Evolutionary conservation across 2,888 invertebrate genomes (phyloP), one percentile per base, ranked within the genome.

Genomic region (Alsophila aescularia): DNA sequence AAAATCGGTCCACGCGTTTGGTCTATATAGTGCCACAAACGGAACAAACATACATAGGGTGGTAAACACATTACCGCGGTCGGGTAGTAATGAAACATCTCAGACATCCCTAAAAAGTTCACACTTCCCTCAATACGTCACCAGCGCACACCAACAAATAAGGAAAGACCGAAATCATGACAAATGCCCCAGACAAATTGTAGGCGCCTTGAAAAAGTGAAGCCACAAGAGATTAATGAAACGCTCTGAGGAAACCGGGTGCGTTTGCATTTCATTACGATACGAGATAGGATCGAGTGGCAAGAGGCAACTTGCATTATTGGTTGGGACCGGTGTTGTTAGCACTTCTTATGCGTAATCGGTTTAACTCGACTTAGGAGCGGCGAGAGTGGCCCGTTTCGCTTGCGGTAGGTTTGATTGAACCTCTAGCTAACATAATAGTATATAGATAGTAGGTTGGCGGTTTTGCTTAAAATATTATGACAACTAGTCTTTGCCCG

Each of bases 201-300:
- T 77, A 52, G 67, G 74, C 75, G 76, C 79, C 77, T 71, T 77
- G 83, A 84, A 85, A 83, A 86, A 85, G 83, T 75, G 79, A 79
- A 81, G 75, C 79, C 73, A 71, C 75, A 70, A 72, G 80, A 85
- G 85, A 87, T 83, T 83, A 86, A 87, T 84, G 84, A 75, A 76
- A 71, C 66, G 70, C 77, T 72, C 72, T 79, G 71, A 79, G 75
- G 78, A 78, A 75, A 69, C 71, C 66, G 70, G 66, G 70, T 77
- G 71, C 79, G 83, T 84, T 85, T 85, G 80, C 85, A 82, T 83
- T 85, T 85, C 83, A 85, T 85, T 84, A 84, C 73, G 54, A 65
- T 48, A 62, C 53, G 66, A 63, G 67, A 65, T 47, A 41, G 43
- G 44, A 59, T 57, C 53, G 45, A 43, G 43, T 18, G 42, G 39